A percentile compares a stretch with the other conserved stretches of the same genome.
Evolutionary conservation across 2,113 vertebrate species (phyloP).

Genomic region (Protobothrops flavoviridis): DNA sequence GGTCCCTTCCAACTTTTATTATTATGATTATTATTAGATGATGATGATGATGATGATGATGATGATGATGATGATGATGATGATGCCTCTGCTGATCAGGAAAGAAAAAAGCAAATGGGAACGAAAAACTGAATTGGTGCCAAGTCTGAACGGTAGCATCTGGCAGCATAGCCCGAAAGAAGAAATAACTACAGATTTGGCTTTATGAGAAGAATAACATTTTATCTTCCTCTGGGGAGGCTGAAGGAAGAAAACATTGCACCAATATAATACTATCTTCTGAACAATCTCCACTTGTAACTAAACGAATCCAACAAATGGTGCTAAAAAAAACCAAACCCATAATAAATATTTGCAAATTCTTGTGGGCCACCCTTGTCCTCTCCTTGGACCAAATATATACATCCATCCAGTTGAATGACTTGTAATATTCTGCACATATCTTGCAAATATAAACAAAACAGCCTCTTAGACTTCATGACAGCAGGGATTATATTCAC

Average conservation of each 20-base stretch:
- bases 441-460: not conserved
- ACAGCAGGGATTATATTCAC: not conserved
- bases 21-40: too few species aligned
- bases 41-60: not conserved
- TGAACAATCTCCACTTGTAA: not conserved
- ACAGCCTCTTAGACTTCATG: not conserved
- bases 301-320: not conserved
- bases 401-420: not conserved
- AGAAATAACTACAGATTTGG: constrained; percentile 49
- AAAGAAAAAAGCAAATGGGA: constrained; percentile 53
- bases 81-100: constrained; percentile 30
- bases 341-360: not conserved
- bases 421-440: not conserved
- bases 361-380: not conserved
- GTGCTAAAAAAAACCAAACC: not conserved
- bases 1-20: too few species aligned
- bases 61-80: not conserved
- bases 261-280: constrained; percentile 34
- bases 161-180: constrained; percentile 47
- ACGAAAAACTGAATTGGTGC: constrained; percentile 45
- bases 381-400: not conserved
- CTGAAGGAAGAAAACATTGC: constrained; percentile 36
- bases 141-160: constrained; percentile 49
- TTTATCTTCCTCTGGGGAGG: constrained; percentile 48
- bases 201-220: constrained; percentile 47